Evolutionary conservation across 2,113 vertebrate genomes (phyloP).

Genomic region (Polypterus senegalus): DNA sequence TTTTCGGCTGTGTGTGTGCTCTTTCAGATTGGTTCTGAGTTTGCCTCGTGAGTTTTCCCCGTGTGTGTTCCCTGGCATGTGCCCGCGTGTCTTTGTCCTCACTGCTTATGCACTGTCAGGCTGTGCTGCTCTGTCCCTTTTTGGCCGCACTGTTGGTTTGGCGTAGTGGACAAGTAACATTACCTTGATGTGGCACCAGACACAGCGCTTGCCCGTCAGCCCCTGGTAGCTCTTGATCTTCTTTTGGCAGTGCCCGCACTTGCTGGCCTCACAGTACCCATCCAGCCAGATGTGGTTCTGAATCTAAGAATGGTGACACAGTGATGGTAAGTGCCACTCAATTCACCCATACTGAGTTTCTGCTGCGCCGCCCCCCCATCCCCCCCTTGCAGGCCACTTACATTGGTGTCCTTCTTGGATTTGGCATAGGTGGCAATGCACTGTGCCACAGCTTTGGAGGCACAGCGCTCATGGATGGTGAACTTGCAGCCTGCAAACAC

Average conservation of each 20-base stretch:
- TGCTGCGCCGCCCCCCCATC: background rate
- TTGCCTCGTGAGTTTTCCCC: too few relatives aligned
- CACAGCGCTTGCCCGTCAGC: conserved; percentile 64
- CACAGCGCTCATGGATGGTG: conserved; percentile 74
- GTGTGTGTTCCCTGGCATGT: too few relatives aligned
- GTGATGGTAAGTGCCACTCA: background rate
- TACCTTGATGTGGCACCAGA: conserved; percentile 79
- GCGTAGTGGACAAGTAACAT: conserved; percentile 7
- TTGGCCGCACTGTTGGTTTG: too few relatives aligned
- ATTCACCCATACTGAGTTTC: too few relatives aligned
- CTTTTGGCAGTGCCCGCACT: conserved; percentile 73
- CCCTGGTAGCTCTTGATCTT: conserved; percentile 67
- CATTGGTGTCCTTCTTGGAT: conserved; percentile 64
- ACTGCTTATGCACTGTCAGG: too few relatives aligned
- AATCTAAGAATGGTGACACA: too few relatives aligned
- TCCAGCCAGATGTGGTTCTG: conserved; percentile 65
- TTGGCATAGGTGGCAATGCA: conserved; percentile 77
- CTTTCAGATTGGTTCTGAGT: too few relatives aligned
- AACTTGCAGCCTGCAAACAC: conserved; percentile 66
- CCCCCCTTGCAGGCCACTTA: conserved; percentile 46
- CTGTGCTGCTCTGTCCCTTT: conserved; percentile 5
- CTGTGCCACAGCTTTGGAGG: conserved; percentile 60
- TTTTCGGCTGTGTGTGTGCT: too few relatives aligned
- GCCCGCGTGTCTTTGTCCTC: too few relatives aligned
- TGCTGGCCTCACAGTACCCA: conserved; percentile 57